Evolutionary conservation across 2,113 vertebrate species (phyloP), one percentile per base, ranked within the genome.

Genomic region (Chaetops frenatus): DNA sequence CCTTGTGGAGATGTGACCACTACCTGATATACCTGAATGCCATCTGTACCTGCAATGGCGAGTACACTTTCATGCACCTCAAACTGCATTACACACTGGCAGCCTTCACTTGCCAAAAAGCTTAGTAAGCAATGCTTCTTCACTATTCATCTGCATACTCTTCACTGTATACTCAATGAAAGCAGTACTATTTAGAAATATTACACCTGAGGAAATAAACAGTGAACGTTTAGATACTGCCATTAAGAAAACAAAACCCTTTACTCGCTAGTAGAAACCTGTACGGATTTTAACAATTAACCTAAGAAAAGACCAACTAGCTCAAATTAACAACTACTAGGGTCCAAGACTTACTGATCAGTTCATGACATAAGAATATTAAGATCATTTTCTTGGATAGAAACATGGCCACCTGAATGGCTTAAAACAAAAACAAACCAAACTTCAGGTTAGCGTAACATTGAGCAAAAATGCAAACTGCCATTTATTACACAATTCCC

Each of bases 1-100:
- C 4, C 8, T 33, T 57, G 35, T 12, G 2, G 18, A 74, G 48
- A 40, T 74, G 71, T 8, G 8, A 83, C 28, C 22, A 15, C 66
- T 15, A 40, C n/a, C 50, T 11, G 4, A 23, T n/a, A 6, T 2
- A 56, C 4, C 31, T 51, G 53, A 48, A 3, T 29, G 50, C 42
- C 29, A 27, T 15, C 10, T 48, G 44, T 11, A 74, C 44, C 53
- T 5, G 4, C 6, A 7, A 7, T 24, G 10, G 20, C 0, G 0
- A 45, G 28, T 10, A 53, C 35, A 48, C 25, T 21, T 29, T 29
- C 31, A 19, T 1, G 21, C 48, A 65, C 31, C 21, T 54, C 27
- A 33, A 57, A 76, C 36, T 3, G 2, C 17, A 23, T 16, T n/a
- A 44, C 27, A 51, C 27, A 22, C 7, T 20, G 3, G 18, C 42